Percentiles rank a stretch among this genome's conserved stretches.
Evolutionary conservation across 2,797 vertebrate species (phyloP).

Genomic region (Ceyx erithaca): DNA sequence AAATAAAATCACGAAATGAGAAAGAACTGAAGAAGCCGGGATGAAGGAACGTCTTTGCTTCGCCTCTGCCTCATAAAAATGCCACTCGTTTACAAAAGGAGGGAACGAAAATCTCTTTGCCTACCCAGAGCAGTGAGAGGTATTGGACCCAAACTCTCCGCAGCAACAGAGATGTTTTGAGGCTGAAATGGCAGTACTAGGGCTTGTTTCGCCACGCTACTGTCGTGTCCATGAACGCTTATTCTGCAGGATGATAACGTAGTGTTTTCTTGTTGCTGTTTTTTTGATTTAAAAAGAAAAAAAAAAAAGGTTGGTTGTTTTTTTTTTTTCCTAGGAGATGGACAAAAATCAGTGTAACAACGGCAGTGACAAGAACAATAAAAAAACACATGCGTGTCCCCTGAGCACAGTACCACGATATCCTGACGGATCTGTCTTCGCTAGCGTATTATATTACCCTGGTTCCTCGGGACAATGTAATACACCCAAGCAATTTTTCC

Average conservation of each 20-base stretch:
- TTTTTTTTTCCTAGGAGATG: neutral
- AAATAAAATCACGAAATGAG: neutral
- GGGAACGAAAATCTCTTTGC: neutral
- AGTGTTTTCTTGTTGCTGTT: neutral
- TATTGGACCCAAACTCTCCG: neutral
- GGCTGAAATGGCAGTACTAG: neutral
- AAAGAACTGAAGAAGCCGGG: neutral
- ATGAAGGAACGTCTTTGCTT: neutral
- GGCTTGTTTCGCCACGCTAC: neutral
- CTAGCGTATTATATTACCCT: neutral
- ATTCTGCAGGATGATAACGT: neutral
- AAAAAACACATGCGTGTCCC: neutral
- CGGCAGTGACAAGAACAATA: neutral
- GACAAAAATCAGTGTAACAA: neutral
- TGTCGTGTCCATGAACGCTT: neutral
- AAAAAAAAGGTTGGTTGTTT: neutral
- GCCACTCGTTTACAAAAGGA: neutral
- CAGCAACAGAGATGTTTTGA: neutral
- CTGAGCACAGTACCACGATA: neutral
- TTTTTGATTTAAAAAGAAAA: neutral
- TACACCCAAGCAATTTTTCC: neutral
- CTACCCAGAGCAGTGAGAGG: neutral
- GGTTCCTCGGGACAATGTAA: neutral
- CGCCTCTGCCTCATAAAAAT: slow-evolving; percentile 8
- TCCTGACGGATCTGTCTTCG: slow-evolving; percentile 48